Base-by-base conservation (phyloP, 2,888 invertebrate genomes). In the Oscheius sp. region DNA sequence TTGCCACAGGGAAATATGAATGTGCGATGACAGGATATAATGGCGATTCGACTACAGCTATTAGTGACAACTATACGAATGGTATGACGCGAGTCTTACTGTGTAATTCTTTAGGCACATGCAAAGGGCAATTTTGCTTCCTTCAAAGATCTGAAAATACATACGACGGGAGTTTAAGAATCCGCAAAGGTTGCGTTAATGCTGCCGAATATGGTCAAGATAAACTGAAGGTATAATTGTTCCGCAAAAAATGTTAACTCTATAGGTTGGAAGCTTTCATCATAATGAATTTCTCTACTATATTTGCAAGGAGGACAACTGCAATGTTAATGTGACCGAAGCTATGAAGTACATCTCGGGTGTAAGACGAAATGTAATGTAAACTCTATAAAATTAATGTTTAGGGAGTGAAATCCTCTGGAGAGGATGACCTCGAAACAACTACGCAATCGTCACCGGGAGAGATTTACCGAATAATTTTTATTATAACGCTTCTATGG, bases 71-170 rank as follows among this genome's bases (percentile, higher is more conserved):
- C 7, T 42, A 5, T 42, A 42, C 42, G 7, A 57, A 33, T 57
- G 29, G 32, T 57, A 21, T 53, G 53, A 53, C 29, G 29, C 29
- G 57, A 10, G 32, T 3, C 32, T 35, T 35, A 37, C 13, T 13
- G 13, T 35, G n/a, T 33, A 60, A 60, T 10, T 29, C 0, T 29
- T 53, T 47, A 21, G 63, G 32, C 21, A 63, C 63, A 7, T 63
- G 63, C 48, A n/a, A 29, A n/a, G 63, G 63, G 9, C 63, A 63
- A 2, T 63, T 63, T 29, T 63, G 63, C 48, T 63, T 47, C 33
- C 4, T 63, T 47, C 42, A 42, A 42, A 42, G 0, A 42, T 42
- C 21, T 21, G 21, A 21, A 47, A 37, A 62, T 32, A 29, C 2
- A 42, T 62, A 35, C 13, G 47, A 9, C n/a, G 35, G 35, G 7